phyloP scores from a whole-genome alignment of 2,797 vertebrate species.

The Centropyge bicolor region DNA sequence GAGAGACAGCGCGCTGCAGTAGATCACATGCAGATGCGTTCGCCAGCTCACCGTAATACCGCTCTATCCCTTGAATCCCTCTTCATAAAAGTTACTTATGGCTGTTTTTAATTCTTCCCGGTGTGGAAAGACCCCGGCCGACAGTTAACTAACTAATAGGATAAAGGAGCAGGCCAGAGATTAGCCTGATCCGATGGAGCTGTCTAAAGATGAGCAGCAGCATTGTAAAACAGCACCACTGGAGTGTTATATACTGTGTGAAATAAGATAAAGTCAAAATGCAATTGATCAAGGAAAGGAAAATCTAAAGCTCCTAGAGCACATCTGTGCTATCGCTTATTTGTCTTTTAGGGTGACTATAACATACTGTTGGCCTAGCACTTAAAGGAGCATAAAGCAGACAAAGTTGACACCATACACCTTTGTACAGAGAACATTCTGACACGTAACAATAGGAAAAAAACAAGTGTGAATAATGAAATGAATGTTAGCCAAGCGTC shows the following conservation, averaged over 20 bases:
- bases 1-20: conserved; percentile 35
- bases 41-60: conserved; percentile 19
- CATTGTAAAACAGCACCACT: conserved; percentile 45
- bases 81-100: conserved; percentile 83
- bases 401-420: not conserved
- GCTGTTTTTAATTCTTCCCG: conserved; percentile 72
- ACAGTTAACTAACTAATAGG: conserved; percentile 73
- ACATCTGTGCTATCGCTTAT: not conserved
- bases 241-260: conserved; percentile 21
- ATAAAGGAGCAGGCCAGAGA: conserved; percentile 65
- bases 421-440: not conserved
- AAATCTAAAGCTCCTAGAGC: not conserved
- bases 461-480: too few relatives aligned
- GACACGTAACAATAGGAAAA: too few relatives aligned
- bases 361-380: not conserved
- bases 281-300: not conserved
- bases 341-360: not conserved
- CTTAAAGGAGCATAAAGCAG: not conserved
- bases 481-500: too few relatives aligned
- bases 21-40: conserved; percentile 68
- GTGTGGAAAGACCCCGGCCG: conserved; percentile 64
- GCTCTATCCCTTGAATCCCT: conserved; percentile 57
- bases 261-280: not conserved
- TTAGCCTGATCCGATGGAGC: conserved; percentile 42
- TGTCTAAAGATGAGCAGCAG: conserved; percentile 1